Evolutionary conservation across 2,113 vertebrate species (phyloP).

Genomic region (Trochalopteron elliotii): DNA sequence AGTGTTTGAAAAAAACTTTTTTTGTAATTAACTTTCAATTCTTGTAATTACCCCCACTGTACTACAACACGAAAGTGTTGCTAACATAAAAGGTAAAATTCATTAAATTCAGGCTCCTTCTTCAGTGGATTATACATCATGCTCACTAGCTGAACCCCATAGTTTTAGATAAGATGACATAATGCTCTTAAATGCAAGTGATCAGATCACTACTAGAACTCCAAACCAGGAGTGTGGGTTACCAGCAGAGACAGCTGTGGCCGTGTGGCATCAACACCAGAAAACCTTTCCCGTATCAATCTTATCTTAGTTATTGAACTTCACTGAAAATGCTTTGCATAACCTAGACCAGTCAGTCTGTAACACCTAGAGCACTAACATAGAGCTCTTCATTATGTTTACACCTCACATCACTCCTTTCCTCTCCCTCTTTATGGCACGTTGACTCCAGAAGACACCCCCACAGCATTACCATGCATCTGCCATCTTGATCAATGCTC

Average conservation of each 20-base stretch:
- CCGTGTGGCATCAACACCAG: not conserved
- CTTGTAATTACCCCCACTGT: not conserved
- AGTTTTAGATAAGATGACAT: not conserved
- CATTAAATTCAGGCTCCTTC: not conserved
- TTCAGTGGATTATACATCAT: not conserved
- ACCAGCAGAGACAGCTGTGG: not conserved
- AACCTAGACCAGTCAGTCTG: not conserved
- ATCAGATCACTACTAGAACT: not conserved
- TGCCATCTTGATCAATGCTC: not conserved
- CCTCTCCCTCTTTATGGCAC: fast-evolving
- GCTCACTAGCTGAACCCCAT: not conserved
- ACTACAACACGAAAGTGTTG: not conserved
- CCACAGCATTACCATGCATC: not conserved
- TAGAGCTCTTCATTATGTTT: not conserved
- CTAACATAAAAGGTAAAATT: not conserved
- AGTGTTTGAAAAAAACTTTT: not conserved
- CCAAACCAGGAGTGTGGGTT: not conserved
- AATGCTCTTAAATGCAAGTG: not conserved
- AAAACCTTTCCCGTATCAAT: not conserved
- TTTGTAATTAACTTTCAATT: constrained; percentile 25
- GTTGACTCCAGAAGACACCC: not conserved
- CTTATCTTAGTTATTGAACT: not conserved
- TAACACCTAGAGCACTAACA: not conserved
- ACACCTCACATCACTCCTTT: not conserved
- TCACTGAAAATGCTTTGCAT: not conserved